Conservation (phyloP, 1,140 invertebrate genomes). For the Epicauta chinensis region DNA sequence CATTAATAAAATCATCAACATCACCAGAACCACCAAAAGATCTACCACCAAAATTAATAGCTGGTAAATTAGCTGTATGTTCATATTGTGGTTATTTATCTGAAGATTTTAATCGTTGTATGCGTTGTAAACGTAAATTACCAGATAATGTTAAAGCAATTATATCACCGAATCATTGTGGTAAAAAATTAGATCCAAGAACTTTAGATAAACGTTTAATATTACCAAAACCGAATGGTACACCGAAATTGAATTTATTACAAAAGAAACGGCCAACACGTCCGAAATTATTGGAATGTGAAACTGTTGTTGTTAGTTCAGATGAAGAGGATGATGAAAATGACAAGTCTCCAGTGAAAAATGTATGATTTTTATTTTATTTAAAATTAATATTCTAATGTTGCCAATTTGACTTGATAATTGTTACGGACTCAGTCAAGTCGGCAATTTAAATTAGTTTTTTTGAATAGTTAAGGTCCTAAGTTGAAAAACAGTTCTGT, state of each 20-base stretch:
- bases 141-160: slow-evolving; percentile 49
- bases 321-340: slow-evolving; percentile 51
- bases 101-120: slow-evolving; percentile 63
- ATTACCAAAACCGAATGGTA: slow-evolving; percentile 9
- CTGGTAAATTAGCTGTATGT: slow-evolving; percentile 65
- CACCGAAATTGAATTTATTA: slow-evolving; percentile 7
- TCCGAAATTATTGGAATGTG: slow-evolving; percentile 45
- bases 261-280: slow-evolving; percentile 24
- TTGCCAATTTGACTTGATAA: too few relatives aligned
- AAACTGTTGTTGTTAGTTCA: slow-evolving; percentile 59
- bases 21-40: slow-evolving; percentile 39
- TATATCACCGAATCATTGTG: slow-evolving; percentile 21
- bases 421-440: too few relatives aligned
- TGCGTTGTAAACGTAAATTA: slow-evolving; percentile 53
- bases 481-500: too few relatives aligned
- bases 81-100: slow-evolving; percentile 64
- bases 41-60: slow-evolving; percentile 52
- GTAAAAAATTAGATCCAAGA: slow-evolving; percentile 11
- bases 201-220: slow-evolving; percentile 11
- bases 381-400: slow-evolving; percentile 3
- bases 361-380: slow-evolving; percentile 1
- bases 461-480: too few relatives aligned
- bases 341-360: slow-evolving; percentile 23
- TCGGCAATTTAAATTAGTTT: too few relatives aligned
- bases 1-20: not conserved